Conservation (phyloP, 2,888 invertebrate genomes). For the Agrypnus murinus region DNA sequence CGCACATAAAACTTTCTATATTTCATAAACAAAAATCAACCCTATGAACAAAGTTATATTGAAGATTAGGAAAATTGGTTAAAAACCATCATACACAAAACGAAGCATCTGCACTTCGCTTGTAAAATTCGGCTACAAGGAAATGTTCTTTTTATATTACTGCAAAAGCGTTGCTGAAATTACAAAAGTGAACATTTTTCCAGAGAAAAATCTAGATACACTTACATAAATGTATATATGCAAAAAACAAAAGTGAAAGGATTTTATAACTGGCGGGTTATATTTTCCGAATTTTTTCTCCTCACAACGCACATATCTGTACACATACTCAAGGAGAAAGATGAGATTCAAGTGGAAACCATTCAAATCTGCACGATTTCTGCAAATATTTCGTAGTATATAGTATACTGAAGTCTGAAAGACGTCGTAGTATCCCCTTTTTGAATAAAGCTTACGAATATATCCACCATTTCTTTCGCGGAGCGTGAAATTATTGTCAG, state of each 20-base stretch:
- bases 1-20: constrained; percentile 21
- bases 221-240: background rate
- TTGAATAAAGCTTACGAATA: constrained; percentile 34
- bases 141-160: constrained; percentile 12
- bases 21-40: constrained; percentile 35
- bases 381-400: constrained; percentile 18
- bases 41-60: constrained; percentile 35
- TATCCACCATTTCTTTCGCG: constrained; percentile 29
- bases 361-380: constrained; percentile 11
- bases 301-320: background rate
- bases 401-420: too few relatives aligned
- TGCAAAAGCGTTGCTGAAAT: constrained; percentile 15
- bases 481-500: constrained; percentile 48
- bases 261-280: background rate
- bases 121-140: constrained; percentile 19
- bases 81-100: constrained; percentile 18
- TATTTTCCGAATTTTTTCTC: constrained; percentile 19
- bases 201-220: background rate
- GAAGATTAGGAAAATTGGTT: constrained; percentile 33
- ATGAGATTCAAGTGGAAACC: constrained; percentile 17
- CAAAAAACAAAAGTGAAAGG: constrained; percentile 4
- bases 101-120: constrained; percentile 32
- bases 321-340: background rate
- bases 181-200: constrained; percentile 1
- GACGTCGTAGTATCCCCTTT: constrained; percentile 20